Evolutionary conservation across 2,797 vertebrate species (phyloP).

Genomic region (Gadopsis marmoratus): DNA sequence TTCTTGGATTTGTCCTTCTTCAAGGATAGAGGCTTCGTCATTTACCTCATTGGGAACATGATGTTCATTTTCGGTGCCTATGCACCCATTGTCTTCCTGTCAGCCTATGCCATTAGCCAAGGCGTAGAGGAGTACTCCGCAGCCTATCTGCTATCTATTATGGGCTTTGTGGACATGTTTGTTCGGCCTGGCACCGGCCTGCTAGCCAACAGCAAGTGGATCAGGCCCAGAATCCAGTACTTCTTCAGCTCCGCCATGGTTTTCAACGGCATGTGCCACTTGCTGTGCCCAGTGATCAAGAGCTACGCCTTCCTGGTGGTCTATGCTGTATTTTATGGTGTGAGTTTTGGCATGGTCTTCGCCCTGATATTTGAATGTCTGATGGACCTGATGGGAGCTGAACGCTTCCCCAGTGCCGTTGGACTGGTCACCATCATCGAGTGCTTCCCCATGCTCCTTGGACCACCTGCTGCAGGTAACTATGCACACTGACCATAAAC

Average conservation of each 20-base stretch:
- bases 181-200: conserved; percentile 85
- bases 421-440: conserved; percentile 89
- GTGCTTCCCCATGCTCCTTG: conserved; percentile 86
- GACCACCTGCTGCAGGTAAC: conserved; percentile 89
- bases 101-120: conserved; percentile 82
- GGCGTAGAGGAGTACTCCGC: conserved; percentile 86
- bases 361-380: conserved; percentile 89
- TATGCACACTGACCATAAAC: conserved; percentile 5
- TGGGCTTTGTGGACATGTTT: conserved; percentile 88
- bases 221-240: conserved; percentile 87
- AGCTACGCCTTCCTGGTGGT: conserved; percentile 77
- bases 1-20: conserved; percentile 88
- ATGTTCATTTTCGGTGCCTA: conserved; percentile 90
- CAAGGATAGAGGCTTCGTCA: conserved; percentile 87
- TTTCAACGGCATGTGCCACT: conserved; percentile 86
- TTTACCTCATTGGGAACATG: conserved; percentile 88
- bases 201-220: conserved; percentile 85
- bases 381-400: conserved; percentile 87
- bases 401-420: conserved; percentile 85
- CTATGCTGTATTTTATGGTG: conserved; percentile 82
- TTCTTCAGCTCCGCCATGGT: conserved; percentile 87
- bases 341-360: conserved; percentile 88
- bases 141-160: conserved; percentile 87
- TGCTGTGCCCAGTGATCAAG: conserved; percentile 86
- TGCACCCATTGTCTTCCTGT: conserved; percentile 88